phyloP scores from a whole-genome alignment of 2,113 vertebrate species.

The Aspiorhynchus laticeps region DNA sequence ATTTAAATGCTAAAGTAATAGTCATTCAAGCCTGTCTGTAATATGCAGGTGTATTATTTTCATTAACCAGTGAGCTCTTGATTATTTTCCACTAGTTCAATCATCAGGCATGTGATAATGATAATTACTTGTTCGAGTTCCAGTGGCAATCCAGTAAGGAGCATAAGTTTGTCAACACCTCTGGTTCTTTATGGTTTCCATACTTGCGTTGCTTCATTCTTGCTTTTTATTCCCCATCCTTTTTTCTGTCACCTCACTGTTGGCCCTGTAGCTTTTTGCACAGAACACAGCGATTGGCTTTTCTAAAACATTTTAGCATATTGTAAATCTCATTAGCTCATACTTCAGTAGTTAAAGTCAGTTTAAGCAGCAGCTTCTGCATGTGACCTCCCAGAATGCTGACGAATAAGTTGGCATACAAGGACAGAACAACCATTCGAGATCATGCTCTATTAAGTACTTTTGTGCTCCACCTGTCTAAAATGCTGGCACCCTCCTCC shows the following conservation, averaged over 20 bases:
- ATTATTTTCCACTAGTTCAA: slow-evolving; percentile 2
- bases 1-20: not conserved
- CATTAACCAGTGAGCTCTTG: not conserved
- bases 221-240: not conserved
- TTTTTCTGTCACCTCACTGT: slow-evolving; percentile 20
- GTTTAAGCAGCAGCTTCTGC: not conserved
- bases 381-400: slow-evolving; percentile 40
- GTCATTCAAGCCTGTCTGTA: slow-evolving; percentile 8
- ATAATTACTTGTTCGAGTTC: slow-evolving; percentile 4
- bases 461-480: slow-evolving; percentile 27
- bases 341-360: not conserved
- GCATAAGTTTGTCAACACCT: not conserved
- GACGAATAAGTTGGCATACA: slow-evolving; percentile 26
- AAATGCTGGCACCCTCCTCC: slow-evolving; percentile 49
- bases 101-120: slow-evolving; percentile 17
- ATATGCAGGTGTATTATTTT: not conserved
- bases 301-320: not conserved
- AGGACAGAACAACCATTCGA: slow-evolving; percentile 15
- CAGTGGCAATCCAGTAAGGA: not conserved
- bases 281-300: slow-evolving; percentile 14
- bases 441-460: slow-evolving; percentile 46
- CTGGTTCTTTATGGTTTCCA: not conserved
- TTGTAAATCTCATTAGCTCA: not conserved
- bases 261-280: slow-evolving; percentile 46
- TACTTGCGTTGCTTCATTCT: not conserved